phyloP scores from a whole-genome alignment of 2,888 invertebrate genomes.

The Noctuana brunneofusca region DNA sequence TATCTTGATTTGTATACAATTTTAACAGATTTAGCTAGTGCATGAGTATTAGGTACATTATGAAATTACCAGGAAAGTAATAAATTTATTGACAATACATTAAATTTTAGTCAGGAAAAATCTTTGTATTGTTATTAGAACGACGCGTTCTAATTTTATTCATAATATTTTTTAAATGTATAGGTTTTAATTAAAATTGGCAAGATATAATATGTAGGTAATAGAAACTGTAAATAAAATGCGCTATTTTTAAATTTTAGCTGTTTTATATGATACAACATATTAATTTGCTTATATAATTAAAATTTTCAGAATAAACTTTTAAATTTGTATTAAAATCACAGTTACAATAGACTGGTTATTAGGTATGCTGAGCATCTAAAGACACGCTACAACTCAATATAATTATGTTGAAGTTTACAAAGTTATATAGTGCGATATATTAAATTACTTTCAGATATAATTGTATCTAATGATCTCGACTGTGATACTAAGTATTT shows the following conservation, averaged over 20 bases:
- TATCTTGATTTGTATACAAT: no score
- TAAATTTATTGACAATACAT: background rate
- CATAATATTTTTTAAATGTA: background rate
- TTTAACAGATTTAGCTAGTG: conserved; percentile 19
- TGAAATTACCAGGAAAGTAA: background rate
- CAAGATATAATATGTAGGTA: conserved; percentile 15
- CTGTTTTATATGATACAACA: background rate
- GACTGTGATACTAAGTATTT: conserved; percentile 16
- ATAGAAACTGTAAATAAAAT: background rate
- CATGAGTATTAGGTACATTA: background rate
- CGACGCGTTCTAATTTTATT: background rate
- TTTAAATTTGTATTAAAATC: conserved; percentile 7
- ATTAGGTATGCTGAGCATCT: background rate
- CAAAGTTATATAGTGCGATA: conserved; percentile 5
- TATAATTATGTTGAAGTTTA: background rate
- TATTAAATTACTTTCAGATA: conserved; percentile 6
- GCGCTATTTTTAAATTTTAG: background rate
- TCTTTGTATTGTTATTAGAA: no score
- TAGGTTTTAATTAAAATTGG: conserved; percentile 15
- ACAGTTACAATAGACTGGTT: conserved; percentile 24
- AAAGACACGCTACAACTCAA: conserved; percentile 4
- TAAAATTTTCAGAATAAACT: background rate
- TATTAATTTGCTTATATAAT: background rate
- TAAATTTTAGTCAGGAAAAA: background rate
- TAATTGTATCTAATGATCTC: conserved; percentile 21